These are phyloP conservation scores for Drosophila ficusphila DNA, from an alignment of 1,140 invertebrate genomes.

Conservation along the genomic window DNA sequence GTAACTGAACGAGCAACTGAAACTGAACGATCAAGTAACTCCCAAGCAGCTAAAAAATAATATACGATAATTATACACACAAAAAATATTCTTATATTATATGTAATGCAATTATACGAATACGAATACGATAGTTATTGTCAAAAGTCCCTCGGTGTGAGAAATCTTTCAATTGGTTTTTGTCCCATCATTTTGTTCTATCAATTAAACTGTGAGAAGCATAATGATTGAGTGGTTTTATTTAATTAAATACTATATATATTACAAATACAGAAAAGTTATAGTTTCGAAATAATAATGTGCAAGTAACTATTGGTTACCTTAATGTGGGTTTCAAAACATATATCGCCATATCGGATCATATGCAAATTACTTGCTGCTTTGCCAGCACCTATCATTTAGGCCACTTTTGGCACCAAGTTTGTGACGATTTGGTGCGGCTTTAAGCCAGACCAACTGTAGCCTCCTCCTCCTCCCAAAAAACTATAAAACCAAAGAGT, in stretches of 20 bases:
- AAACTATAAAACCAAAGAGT: slow-evolving; percentile 45
- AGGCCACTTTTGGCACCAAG: slow-evolving; percentile 43
- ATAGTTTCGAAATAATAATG: neutral
- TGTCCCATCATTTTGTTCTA: slow-evolving; percentile 43
- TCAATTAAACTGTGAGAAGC: slow-evolving; percentile 58
- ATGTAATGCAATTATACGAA: slow-evolving; percentile 67
- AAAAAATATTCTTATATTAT: slow-evolving; percentile 37
- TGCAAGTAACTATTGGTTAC: neutral
- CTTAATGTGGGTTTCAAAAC: slow-evolving; percentile 20
- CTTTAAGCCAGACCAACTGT: slow-evolving; percentile 25
- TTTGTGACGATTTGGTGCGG: slow-evolving; percentile 39
- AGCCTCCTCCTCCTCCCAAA: neutral
- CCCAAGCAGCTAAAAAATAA: slow-evolving; percentile 37
- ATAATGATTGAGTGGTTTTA: slow-evolving; percentile 5
- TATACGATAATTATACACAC: slow-evolving; percentile 51
- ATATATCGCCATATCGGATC: slow-evolving; percentile 8
- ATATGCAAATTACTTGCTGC: slow-evolving; percentile 11
- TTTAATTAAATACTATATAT: neutral
- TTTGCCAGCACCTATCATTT: slow-evolving; percentile 39
- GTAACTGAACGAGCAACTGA: slow-evolving; percentile 45
- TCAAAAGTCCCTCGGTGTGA: slow-evolving; percentile 11
- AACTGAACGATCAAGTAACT: slow-evolving; percentile 57
- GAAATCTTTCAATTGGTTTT: slow-evolving; percentile 41
- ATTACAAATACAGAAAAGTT: neutral
- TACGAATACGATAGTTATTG: slow-evolving; percentile 65